Base-by-base conservation (phyloP, 1,140 invertebrate species). In the Dinoponera quadriceps region DNA sequence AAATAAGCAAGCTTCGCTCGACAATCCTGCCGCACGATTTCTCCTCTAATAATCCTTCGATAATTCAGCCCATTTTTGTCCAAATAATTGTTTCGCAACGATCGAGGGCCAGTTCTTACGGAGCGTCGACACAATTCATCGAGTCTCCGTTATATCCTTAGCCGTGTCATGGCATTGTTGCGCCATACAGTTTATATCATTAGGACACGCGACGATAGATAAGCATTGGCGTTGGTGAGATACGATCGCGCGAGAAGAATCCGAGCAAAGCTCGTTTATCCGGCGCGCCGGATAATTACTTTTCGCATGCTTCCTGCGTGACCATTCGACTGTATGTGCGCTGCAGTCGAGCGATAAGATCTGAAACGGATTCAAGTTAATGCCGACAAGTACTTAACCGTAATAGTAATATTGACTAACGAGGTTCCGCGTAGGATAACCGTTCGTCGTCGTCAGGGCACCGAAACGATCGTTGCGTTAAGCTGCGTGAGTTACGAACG, bases 321-420 rank as follows among this genome's bases (percentile, higher is more conserved):
- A 3, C 38, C 11, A 44, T 9, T 44, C 38, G 38, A 44, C 4
- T 11, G 66, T 38, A 68, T 54, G 49, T 51, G n/a, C 14, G 25
- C 25, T 20, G 14, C 2, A 54, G 85, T 86, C 62, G 68, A 78
- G 33, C 69, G 85, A 87, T 87, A 87, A 86, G 71, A 87, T 87
- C 85, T 57, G 66, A 57, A 81, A 72, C 65, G 22, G 66, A 13
- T 68, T 77, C 65, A n/a, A 68, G 48, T 68, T 49, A 25, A 68
- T 25, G 29, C 54, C 22, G 44, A 54, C 48, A 66, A 22, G 60
- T 44, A 44, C 38, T 44, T n/a, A 44, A 22, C 49, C 66, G 25
- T 66, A 77, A 66, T 63, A 77, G 48, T 66, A 77, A 77, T 77
- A 68, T 77, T 77, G 20, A 33, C 29, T 77, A 77, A 77, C 74